phyloP scores from a whole-genome alignment of 2,113 vertebrate genomes.

The Paramormyrops kingsleyae region DNA sequence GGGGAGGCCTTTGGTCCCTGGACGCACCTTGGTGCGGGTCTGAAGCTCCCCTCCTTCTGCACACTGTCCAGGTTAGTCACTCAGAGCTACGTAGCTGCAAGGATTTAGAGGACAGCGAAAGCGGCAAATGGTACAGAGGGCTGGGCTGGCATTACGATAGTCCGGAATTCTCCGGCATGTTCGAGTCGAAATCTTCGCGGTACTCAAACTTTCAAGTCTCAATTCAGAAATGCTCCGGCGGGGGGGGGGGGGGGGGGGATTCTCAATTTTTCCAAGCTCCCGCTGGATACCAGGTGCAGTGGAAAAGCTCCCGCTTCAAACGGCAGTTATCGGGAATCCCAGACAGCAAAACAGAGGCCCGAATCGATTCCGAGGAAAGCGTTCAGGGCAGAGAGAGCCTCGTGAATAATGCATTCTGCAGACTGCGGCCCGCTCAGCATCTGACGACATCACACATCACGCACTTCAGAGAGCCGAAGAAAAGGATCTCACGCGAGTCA shows the following conservation, averaged over 20 bases:
- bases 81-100: neutral
- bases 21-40: neutral
- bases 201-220: neutral
- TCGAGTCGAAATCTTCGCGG: neutral
- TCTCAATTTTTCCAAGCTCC: neutral
- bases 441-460: neutral
- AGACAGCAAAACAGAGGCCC: neutral
- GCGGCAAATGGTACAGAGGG: neutral
- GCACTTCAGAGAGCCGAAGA: neutral
- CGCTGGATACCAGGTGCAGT: neutral
- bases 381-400: neutral
- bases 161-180: neutral
- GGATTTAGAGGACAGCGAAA: neutral
- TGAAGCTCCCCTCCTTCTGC: neutral
- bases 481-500: neutral
- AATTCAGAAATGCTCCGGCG: neutral
- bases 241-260: neutral
- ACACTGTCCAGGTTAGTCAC: neutral
- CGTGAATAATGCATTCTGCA: slow-evolving; percentile 12
- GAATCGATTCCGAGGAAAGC: slow-evolving; percentile 6
- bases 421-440: neutral
- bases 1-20: neutral
- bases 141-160: neutral
- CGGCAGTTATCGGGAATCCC: neutral
- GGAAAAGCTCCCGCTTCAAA: neutral